Base-by-base conservation (phyloP, 2,888 invertebrate genomes). In the Pollenia angustigena region DNA sequence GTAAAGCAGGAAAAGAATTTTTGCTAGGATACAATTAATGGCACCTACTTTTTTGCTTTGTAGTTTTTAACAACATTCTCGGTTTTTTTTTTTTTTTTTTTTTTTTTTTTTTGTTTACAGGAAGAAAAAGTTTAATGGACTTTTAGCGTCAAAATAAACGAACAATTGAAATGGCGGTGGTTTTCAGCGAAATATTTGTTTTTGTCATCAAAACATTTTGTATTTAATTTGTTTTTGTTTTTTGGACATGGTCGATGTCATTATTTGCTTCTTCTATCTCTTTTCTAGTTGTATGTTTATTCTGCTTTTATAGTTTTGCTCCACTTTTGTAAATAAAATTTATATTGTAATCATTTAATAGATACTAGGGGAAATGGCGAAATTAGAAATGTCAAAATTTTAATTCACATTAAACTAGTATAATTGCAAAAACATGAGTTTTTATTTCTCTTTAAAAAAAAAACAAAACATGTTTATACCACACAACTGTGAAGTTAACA, bases 91-190 rank as follows among this genome's bases (percentile, higher is more conserved):
- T 46, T 23, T 2, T 58, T 46, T 44, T 32, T 4, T 16, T 58
- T 58, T 1, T 16, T 58, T 58, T 1, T 52, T 54, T 75, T 80
- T 62, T 82, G 69, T 76, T 76, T 71, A 54, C 9, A 64, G 44
- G 40, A 64, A 72, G 32, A 32, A 72, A 81, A 71, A 86, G 80
- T 86, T 87, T 76, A 80, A 80, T 87, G 69, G 83, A 83, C 75
- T 86, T 71, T 79, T 80, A 68, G 74, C 75, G 83, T 87, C 83
- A 84, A 87, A 78, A 84, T 81, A 87, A 81, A 18, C 72, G 14
- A 42, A 58, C 56, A 74, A 62, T 44, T 52, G 32, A 46, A 54
- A 32, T 32, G 18, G n/a, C 48, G 46, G 10, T 48, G 32, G 32
- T 32, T 32, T 46, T 46, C 6, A 32, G 6, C 8, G 9, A n/a